Evolutionary conservation across 2,797 vertebrate genomes (phyloP).

Genomic region (Alfaro cultratus): DNA sequence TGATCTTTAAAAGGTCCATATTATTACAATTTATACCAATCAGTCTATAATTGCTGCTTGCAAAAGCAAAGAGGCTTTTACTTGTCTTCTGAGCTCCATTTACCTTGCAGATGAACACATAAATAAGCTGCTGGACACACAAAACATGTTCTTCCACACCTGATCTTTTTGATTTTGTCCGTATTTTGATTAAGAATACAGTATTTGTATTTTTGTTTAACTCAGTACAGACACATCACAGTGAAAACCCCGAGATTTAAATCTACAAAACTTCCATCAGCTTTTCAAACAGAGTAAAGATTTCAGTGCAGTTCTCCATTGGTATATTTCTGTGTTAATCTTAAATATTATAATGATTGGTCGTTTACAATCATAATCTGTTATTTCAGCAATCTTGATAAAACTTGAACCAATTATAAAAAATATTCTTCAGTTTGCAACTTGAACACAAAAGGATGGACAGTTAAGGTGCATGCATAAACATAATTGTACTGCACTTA

Average conservation of each 20-base stretch:
- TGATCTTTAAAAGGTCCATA: not conserved
- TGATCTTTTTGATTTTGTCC: not conserved
- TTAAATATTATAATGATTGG: too few species aligned
- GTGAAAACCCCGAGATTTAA: not conserved
- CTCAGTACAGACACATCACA: not conserved
- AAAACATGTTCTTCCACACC: not conserved
- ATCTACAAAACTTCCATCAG: not conserved
- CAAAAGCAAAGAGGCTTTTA: not conserved
- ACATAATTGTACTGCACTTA: not conserved
- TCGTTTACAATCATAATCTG: not conserved
- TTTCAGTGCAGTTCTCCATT: not conserved
- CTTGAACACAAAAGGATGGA: not conserved
- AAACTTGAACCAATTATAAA: not conserved
- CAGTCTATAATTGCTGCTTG: not conserved
- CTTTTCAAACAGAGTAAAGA: not conserved
- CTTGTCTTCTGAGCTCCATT: not conserved
- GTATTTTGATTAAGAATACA: not conserved
- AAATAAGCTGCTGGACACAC: not conserved
- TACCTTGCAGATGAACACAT: not conserved
- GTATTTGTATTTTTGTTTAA: not conserved
- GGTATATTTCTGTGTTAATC: not conserved
- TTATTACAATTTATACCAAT: not conserved
- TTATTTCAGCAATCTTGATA: not conserved
- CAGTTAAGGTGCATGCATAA: not conserved
- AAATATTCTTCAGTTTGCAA: not conserved